Conservation (phyloP, 2,113 vertebrate genomes). For the Rhagologus leucostigma region DNA sequence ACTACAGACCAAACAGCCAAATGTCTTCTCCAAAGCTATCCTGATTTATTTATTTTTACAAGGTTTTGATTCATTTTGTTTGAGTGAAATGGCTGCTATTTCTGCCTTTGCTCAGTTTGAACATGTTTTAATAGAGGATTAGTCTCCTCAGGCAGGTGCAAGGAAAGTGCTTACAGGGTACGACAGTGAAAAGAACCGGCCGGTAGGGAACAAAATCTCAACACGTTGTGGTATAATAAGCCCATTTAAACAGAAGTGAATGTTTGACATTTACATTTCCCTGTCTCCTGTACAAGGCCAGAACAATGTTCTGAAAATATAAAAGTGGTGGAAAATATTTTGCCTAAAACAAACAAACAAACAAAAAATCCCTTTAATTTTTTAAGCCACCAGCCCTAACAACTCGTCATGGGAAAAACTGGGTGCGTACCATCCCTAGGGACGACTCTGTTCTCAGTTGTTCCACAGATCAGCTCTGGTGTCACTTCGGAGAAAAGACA, state of each 20-base stretch:
- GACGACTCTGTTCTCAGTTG: background rate
- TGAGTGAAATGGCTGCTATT: slow-evolving; percentile 36
- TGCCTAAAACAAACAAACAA: background rate
- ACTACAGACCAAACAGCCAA: slow-evolving; percentile 13
- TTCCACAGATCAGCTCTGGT: slow-evolving; percentile 5
- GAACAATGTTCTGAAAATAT: slow-evolving; percentile 16
- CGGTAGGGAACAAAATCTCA: slow-evolving; percentile 35
- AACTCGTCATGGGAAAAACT: slow-evolving; percentile 24
- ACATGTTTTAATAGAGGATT: slow-evolving; percentile 57
- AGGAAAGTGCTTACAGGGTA: slow-evolving; percentile 38
- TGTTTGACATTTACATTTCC: slow-evolving; percentile 61
- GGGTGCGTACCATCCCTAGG: background rate
- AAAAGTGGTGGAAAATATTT: slow-evolving; percentile 23
- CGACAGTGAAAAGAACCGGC: slow-evolving; percentile 44
- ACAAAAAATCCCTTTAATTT: background rate
- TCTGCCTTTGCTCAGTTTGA: slow-evolving; percentile 51
- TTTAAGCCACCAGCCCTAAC: background rate
- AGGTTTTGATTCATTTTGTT: slow-evolving; percentile 54
- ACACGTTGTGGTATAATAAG: slow-evolving; percentile 24
- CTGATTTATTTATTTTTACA: slow-evolving; percentile 58
- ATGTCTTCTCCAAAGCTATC: slow-evolving; percentile 34
- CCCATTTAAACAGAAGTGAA: slow-evolving; percentile 56
- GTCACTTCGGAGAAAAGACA: background rate
- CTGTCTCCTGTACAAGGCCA: slow-evolving; percentile 11
- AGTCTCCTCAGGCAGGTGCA: slow-evolving; percentile 55